A percentile compares a stretch with the other conserved stretches of the same genome.
Conservation (phyloP, 2,113 vertebrate species). For the Pomatorhinus ruficollis region DNA sequence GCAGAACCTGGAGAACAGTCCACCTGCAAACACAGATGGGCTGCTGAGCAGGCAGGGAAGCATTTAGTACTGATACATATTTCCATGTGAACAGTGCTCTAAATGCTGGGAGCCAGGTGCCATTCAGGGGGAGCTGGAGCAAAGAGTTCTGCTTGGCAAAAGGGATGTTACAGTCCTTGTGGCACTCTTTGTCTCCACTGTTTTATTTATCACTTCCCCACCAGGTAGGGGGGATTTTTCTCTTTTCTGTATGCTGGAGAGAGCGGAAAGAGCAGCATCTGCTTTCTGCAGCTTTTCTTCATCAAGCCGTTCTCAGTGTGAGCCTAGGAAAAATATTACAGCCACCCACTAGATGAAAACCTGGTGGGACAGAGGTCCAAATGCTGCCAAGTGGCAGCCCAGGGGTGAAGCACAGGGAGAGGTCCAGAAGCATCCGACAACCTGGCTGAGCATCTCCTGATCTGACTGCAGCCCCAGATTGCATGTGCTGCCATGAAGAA, state of each 20-base stretch:
- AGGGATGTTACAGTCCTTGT: accelerated
- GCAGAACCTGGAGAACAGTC: background rate
- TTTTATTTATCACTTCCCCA: background rate
- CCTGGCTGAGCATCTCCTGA: background rate
- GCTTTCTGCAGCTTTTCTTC: background rate
- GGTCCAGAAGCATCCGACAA: background rate
- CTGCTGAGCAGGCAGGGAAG: background rate
- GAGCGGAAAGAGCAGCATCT: background rate
- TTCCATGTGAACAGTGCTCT: background rate
- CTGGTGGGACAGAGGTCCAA: background rate
- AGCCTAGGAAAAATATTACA: background rate
- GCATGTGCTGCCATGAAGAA: accelerated
- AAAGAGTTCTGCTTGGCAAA: background rate
- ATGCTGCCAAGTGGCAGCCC: accelerated
- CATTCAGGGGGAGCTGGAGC: background rate
- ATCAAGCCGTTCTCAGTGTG: background rate
- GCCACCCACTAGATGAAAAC: background rate
- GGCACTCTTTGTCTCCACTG: background rate
- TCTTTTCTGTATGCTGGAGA: background rate
- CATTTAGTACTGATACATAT: background rate
- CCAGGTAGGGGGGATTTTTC: background rate
- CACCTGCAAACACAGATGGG: background rate
- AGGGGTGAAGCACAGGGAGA: background rate
- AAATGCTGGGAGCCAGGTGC: background rate
- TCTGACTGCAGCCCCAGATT: background rate